Conservation (phyloP, 2,797 vertebrate species). For the Denticeps clupeoides region DNA sequence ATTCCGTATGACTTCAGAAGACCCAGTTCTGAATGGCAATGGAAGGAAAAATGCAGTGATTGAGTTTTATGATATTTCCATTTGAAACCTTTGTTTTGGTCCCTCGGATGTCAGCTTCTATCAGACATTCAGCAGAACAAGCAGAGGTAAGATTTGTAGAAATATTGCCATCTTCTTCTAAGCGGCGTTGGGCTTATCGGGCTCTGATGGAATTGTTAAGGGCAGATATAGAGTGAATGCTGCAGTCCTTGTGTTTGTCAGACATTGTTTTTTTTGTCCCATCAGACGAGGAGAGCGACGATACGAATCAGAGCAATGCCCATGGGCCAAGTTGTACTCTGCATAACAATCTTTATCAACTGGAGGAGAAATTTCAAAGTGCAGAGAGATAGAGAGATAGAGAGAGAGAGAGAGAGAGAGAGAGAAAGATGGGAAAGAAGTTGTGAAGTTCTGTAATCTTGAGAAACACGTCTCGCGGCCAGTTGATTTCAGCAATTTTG, state of each 20-base stretch:
- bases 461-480: conserved; percentile 3
- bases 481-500: conserved; percentile 6
- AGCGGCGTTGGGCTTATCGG: conserved; percentile 54
- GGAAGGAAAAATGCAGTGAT: too few species aligned
- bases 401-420: neutral
- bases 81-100: too few species aligned
- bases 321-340: conserved; percentile 53
- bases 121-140: conserved; percentile 48
- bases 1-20: too few species aligned
- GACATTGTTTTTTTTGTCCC: conserved; percentile 45
- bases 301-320: conserved; percentile 59
- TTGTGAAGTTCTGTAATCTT: neutral
- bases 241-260: conserved; percentile 51
- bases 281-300: conserved; percentile 48
- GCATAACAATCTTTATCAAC: conserved; percentile 52
- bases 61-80: too few species aligned
- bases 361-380: neutral
- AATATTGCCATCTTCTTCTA: conserved; percentile 46
- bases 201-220: conserved; percentile 64
- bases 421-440: neutral
- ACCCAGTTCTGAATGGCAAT: too few species aligned
- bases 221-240: conserved; percentile 55
- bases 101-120: conserved; percentile 35
- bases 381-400: neutral
- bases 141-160: conserved; percentile 47